phyloP scores from a whole-genome alignment of 2,888 invertebrate species.

The Glaucopsyche alexis region DNA sequence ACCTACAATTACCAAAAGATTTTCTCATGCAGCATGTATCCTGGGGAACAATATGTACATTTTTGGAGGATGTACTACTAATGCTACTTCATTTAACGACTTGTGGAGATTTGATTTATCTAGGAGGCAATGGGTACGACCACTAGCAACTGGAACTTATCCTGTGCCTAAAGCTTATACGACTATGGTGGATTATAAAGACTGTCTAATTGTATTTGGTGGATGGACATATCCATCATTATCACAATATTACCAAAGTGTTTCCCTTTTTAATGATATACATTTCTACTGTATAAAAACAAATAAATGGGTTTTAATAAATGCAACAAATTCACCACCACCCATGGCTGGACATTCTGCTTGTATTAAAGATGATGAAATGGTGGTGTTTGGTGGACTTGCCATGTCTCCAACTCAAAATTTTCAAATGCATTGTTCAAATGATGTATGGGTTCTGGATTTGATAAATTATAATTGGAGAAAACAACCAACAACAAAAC shows the following conservation, averaged over 20 bases:
- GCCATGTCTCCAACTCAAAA: constrained; percentile 75
- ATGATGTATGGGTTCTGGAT: constrained; percentile 94
- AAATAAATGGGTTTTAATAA: constrained; percentile 88
- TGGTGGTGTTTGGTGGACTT: constrained; percentile 91
- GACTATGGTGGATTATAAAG: constrained; percentile 92
- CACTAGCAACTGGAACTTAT: constrained; percentile 90
- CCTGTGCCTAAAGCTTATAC: constrained; percentile 98
- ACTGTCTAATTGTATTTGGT: constrained; percentile 92
- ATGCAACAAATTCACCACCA: constrained; percentile 85
- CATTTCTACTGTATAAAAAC: constrained; percentile 91
- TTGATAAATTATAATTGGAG: constrained; percentile 88
- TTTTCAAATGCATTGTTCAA: constrained; percentile 80
- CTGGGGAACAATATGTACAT: constrained; percentile 94
- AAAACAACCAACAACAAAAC: constrained; percentile 84
- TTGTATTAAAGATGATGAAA: constrained; percentile 88
- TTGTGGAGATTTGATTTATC: constrained; percentile 96
- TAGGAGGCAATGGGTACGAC: constrained; percentile 90
- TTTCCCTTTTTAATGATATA: constrained; percentile 94
- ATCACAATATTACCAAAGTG: constrained; percentile 90
- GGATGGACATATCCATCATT: constrained; percentile 97
- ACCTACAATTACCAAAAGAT: constrained; percentile 92
- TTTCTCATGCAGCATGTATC: constrained; percentile 94
- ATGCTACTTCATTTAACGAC: constrained; percentile 97
- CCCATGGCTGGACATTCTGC: constrained; percentile 96
- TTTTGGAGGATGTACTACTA: constrained; percentile 97